These are phyloP conservation scores for Epirrita christyi DNA, from an alignment of 2,888 invertebrate genomes.

Conservation along the genomic window DNA sequence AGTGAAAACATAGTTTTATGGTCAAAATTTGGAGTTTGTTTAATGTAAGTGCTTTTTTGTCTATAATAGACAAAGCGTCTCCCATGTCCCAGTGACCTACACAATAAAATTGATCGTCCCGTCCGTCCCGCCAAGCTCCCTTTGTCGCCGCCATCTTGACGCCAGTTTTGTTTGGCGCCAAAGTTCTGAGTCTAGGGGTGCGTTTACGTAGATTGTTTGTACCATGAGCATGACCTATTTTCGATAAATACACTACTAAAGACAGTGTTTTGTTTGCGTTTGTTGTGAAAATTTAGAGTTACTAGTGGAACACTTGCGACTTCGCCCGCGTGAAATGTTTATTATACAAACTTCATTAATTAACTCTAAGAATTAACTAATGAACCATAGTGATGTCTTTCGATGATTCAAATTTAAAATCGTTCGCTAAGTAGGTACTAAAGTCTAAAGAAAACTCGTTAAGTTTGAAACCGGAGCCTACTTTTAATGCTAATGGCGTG, in stretches of 20 bases:
- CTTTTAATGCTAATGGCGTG: constrained; percentile 50
- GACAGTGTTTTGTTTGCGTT: constrained; percentile 3
- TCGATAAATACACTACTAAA: constrained; percentile 1
- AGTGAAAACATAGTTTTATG: too few species aligned
- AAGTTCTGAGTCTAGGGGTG: constrained; percentile 62
- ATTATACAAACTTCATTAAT: too few species aligned
- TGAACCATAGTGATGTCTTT: too few species aligned
- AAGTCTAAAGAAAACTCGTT: constrained; percentile 18
- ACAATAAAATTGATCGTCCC: constrained; percentile 48
- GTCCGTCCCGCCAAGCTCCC: constrained; percentile 49
- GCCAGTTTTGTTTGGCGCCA: constrained; percentile 78
- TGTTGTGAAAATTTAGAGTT: not conserved
- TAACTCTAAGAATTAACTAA: too few species aligned
- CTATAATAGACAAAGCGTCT: constrained; percentile 19
- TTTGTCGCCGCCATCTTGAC: constrained; percentile 62
- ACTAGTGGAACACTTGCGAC: too few species aligned
- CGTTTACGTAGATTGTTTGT: constrained; percentile 56
- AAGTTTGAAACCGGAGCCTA: constrained; percentile 11
- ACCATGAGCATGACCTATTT: constrained; percentile 64
- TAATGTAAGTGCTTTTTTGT: too few species aligned
- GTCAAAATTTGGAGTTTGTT: too few species aligned
- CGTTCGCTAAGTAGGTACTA: too few species aligned
- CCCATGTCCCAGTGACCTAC: constrained; percentile 36
- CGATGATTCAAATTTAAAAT: too few species aligned
- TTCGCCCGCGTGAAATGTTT: too few species aligned